These are phyloP conservation scores for Drosophila nr. perissopoda DNA, from an alignment of 2,888 invertebrate species.

Conservation along the genomic window DNA sequence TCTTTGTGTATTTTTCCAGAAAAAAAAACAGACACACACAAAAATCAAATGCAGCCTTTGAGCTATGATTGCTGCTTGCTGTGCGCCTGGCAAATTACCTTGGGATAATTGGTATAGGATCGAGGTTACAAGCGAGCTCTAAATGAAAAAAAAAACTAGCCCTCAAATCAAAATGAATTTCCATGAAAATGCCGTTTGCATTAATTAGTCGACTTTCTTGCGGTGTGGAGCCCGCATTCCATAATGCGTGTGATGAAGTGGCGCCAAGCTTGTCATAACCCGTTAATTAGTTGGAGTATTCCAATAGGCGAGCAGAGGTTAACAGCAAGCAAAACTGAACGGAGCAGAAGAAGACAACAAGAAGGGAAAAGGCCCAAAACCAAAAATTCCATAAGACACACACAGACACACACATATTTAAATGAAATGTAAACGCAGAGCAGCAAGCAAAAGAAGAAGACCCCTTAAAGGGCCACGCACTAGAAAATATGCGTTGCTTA, in stretches of 20 bases:
- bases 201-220: conserved; percentile 35
- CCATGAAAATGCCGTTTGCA: conserved; percentile 33
- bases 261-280: conserved; percentile 80
- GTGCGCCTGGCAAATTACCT: conserved; percentile 78
- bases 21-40: conserved; percentile 27
- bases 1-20: conserved; percentile 39
- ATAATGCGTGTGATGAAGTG: conserved; percentile 59
- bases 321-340: conserved; percentile 25
- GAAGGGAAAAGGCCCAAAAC: conserved; percentile 31
- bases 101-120: conserved; percentile 84
- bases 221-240: conserved; percentile 11
- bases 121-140: conserved; percentile 66
- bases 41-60: conserved; percentile 22
- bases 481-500: conserved; percentile 41
- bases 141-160: conserved; percentile 2
- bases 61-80: conserved; percentile 43
- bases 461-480: conserved; percentile 56
- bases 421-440: conserved; percentile 25
- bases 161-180: conserved; percentile 39
- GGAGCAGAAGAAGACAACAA: conserved; percentile 16
- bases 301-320: conserved; percentile 79
- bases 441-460: conserved; percentile 33
- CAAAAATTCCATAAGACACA: conserved; percentile 37
- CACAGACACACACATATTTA: conserved; percentile 21
- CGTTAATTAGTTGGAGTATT: conserved; percentile 84